These are phyloP conservation scores for Xenotilapia longispinis DNA, from an alignment of 2,113 vertebrate genomes.

Conservation along the genomic window DNA sequence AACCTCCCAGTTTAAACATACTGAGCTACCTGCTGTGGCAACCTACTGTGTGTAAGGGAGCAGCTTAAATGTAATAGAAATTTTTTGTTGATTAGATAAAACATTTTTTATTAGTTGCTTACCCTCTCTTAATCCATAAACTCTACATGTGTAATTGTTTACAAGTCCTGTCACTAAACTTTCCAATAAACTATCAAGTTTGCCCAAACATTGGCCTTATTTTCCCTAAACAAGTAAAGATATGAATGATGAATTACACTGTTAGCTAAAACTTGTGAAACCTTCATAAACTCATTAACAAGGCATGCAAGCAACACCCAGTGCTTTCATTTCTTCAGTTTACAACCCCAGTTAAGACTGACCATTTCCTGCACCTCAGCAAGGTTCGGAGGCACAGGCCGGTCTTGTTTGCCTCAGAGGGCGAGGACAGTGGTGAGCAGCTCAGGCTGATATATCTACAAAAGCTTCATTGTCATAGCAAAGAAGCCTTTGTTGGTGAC, in stretches of 20 bases:
- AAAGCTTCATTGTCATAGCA: not conserved
- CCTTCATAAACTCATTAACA: not conserved
- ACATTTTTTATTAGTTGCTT: not conserved
- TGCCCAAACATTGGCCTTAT: not conserved
- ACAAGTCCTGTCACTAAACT: not conserved
- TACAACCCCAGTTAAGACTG: not conserved
- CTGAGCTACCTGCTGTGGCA: not conserved
- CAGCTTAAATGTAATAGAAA: not conserved
- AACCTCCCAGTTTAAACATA: not conserved
- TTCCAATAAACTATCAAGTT: not conserved
- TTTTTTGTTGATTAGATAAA: not conserved
- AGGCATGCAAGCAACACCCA: not conserved
- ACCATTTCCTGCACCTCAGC: slow-evolving; percentile 5
- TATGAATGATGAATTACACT: not conserved
- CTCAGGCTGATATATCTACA: not conserved
- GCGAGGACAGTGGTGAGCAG: not conserved
- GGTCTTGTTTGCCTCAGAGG: slow-evolving; percentile 5
- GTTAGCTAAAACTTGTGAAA: not conserved
- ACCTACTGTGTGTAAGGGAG: not conserved
- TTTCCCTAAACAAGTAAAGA: not conserved
- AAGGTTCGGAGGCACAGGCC: not conserved
- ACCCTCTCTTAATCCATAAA: not conserved
- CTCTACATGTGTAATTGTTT: not conserved
- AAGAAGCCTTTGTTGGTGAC: not conserved
- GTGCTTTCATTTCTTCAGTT: slow-evolving; percentile 6